A percentile compares a stretch with the other conserved stretches of the same genome.
Conservation (phyloP, 2,113 vertebrate species). For the Symphodus melops region DNA sequence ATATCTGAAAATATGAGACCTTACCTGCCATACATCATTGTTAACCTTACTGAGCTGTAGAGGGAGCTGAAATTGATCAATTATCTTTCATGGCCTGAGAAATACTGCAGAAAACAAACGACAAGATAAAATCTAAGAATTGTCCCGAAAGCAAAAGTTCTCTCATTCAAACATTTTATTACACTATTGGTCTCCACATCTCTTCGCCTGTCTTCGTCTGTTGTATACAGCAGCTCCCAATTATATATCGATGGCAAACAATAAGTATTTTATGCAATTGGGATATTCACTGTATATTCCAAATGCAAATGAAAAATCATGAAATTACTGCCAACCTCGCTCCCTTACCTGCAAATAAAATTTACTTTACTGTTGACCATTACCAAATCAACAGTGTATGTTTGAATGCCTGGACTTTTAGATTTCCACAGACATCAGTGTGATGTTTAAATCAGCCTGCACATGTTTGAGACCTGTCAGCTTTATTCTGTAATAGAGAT, state of each 20-base stretch:
- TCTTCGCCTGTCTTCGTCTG: too few species aligned
- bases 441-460: too few species aligned
- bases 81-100: constrained; percentile 17
- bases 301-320: too few species aligned
- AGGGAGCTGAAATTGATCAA: constrained; percentile 42
- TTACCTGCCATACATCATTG: constrained; percentile 47
- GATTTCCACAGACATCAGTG: too few species aligned
- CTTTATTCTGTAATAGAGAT: not conserved
- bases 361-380: not conserved
- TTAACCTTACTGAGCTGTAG: constrained; percentile 44
- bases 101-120: constrained; percentile 4
- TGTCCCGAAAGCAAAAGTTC: constrained; percentile 6
- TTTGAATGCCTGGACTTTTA: not conserved
- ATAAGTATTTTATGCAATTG: constrained; percentile 5
- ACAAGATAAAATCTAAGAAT: constrained; percentile 11
- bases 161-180: too few species aligned
- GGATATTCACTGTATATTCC: not conserved
- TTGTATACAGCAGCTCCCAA: too few species aligned
- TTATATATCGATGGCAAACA: constrained; percentile 6
- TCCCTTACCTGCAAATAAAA: too few species aligned
- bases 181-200: too few species aligned
- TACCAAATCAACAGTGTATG: not conserved
- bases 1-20: constrained; percentile 43
- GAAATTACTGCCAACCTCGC: too few species aligned
- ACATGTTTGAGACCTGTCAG: not conserved